A percentile compares a stretch with the other conserved stretches of the same genome.
These are phyloP conservation scores for Polyergus mexicanus DNA, from an alignment of 1,140 invertebrate species.

Conservation along the genomic window DNA sequence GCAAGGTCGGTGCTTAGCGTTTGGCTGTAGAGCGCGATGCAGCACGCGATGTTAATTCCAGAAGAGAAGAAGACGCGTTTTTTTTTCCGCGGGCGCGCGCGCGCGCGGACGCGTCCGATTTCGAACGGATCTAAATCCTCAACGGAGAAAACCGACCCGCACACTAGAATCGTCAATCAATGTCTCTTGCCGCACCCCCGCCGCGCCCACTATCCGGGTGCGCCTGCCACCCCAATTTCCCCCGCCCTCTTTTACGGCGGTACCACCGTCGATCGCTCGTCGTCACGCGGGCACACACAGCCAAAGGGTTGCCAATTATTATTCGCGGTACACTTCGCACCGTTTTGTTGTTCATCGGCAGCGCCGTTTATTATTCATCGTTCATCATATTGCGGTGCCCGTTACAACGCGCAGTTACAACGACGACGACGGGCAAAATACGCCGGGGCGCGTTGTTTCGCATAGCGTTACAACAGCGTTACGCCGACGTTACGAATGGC, in stretches of 20 bases:
- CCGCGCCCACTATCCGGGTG: neutral
- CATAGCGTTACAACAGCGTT: constrained; percentile 72
- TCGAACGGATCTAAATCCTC: constrained; percentile 40
- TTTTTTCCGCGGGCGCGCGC: too few species aligned
- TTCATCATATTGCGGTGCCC: constrained; percentile 78
- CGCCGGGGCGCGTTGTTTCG: constrained; percentile 62
- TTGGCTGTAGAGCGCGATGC: constrained; percentile 4
- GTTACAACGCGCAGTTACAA: constrained; percentile 75
- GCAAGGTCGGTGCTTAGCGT: neutral
- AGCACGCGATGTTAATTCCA: constrained; percentile 35
- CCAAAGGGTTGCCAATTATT: constrained; percentile 78
- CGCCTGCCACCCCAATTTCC: neutral
- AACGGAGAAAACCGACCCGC: constrained; percentile 11
- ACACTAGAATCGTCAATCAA: constrained; percentile 56
- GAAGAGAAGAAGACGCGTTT: constrained; percentile 45
- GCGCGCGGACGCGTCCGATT: constrained; percentile 37
- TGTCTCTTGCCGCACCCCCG: constrained; percentile 21
- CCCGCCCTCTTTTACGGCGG: neutral
- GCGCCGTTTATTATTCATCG: constrained; percentile 83
- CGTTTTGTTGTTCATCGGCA: constrained; percentile 81
- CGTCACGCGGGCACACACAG: constrained; percentile 53
- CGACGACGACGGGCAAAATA: constrained; percentile 61
- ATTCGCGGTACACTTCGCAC: constrained; percentile 77
- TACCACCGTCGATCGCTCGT: constrained; percentile 59
- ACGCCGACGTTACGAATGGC: constrained; percentile 66